Evolutionary conservation across 2,113 vertebrate genomes (phyloP).

Genomic region (Caloenas nicobarica): DNA sequence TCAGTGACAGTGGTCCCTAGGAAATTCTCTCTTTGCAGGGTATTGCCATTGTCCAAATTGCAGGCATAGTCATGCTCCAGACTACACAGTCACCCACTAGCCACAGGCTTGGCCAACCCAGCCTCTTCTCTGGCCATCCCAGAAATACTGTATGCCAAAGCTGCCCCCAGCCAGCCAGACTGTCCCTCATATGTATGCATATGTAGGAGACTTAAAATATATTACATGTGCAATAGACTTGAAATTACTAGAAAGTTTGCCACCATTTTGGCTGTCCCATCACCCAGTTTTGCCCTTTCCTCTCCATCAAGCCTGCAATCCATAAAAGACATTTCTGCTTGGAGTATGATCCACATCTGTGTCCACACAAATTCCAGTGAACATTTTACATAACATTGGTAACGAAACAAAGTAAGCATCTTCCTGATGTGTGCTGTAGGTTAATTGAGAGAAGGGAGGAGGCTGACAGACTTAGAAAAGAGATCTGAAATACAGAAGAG

Average conservation of each 20-base stretch:
- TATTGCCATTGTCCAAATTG: background rate
- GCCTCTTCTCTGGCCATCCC: background rate
- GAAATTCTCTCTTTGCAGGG: background rate
- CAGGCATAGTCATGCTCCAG: background rate
- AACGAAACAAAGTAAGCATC: background rate
- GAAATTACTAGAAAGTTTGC: background rate
- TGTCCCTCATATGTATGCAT: background rate
- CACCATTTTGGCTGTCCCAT: background rate
- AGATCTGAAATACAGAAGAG: background rate
- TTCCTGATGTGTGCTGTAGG: background rate
- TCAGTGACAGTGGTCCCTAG: background rate
- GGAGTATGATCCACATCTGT: background rate
- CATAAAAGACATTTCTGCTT: background rate
- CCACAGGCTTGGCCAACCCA: background rate
- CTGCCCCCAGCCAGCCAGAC: background rate
- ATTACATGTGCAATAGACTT: background rate
- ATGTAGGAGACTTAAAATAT: background rate
- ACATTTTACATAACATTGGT: background rate
- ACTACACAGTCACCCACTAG: background rate
- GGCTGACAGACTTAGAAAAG: background rate
- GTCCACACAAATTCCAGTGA: background rate
- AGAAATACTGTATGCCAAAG: background rate
- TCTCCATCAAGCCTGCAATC: background rate
- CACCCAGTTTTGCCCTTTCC: background rate
- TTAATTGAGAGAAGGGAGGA: background rate